Evolutionary conservation across 2,888 invertebrate genomes (phyloP).

Genomic region (Meteorus cinctellus): DNA sequence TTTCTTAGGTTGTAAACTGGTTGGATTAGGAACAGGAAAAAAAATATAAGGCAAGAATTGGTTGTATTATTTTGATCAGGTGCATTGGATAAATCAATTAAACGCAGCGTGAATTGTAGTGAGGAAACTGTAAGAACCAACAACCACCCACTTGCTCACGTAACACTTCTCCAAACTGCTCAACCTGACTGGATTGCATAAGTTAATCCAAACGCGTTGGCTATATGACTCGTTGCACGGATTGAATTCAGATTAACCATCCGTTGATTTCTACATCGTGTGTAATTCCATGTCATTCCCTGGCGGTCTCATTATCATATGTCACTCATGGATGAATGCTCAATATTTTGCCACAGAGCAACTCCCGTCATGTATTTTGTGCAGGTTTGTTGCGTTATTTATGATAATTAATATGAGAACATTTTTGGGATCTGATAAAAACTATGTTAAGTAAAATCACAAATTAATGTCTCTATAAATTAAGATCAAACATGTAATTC

Average conservation of each 20-base stretch:
- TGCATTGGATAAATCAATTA: not conserved
- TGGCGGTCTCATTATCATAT: conserved; percentile 31
- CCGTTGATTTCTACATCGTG: conserved; percentile 30
- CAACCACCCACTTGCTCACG: conserved; percentile 36
- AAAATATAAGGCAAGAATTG: not conserved
- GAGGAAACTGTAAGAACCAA: not conserved
- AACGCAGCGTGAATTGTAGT: not conserved
- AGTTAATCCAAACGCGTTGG: conserved; percentile 40
- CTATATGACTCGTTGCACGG: conserved; percentile 38
- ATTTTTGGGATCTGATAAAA: not conserved
- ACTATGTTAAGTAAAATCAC: not conserved
- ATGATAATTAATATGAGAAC: not conserved
- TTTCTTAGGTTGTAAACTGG: not conserved
- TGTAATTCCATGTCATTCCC: conserved; percentile 30
- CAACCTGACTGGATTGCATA: conserved; percentile 41
- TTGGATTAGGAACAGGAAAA: not conserved
- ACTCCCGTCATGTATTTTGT: not conserved
- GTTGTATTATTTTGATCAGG: not conserved
- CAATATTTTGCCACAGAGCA: not conserved
- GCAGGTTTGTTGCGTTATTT: not conserved
- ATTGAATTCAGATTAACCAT: conserved; percentile 50
- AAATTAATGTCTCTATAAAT: not conserved
- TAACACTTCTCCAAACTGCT: conserved; percentile 35
- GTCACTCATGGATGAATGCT: conserved; percentile 5
- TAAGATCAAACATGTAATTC: not conserved